These are phyloP conservation scores for Montipora sp. DNA, from an alignment of 64 coral and sea anemone species.

Conservation along the genomic window DNA sequence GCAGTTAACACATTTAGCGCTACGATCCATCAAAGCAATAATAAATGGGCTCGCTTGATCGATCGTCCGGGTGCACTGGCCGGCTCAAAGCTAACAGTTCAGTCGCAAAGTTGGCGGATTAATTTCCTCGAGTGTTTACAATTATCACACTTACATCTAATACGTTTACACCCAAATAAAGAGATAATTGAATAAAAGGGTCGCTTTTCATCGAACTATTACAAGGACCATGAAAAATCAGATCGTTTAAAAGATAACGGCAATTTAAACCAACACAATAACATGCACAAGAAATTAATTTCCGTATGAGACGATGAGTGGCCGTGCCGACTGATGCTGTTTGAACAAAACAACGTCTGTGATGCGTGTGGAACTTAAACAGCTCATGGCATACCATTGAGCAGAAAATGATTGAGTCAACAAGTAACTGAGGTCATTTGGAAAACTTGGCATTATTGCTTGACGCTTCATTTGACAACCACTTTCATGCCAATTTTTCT, in stretches of 20 bases:
- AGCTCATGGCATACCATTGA: background rate
- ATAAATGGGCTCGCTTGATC: background rate
- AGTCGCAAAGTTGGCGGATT: constrained; percentile 7
- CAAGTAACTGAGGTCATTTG: background rate
- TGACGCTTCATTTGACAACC: background rate
- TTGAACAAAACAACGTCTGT: background rate
- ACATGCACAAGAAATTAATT: constrained; percentile 30
- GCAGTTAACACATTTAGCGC: background rate
- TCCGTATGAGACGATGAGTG: constrained; percentile 22
- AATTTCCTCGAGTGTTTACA: constrained; percentile 2
- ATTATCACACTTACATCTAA: constrained; percentile 32
- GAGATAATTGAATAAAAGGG: constrained; percentile 56
- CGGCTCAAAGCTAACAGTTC: background rate
- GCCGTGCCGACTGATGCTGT: background rate
- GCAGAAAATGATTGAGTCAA: background rate
- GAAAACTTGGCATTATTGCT: too few relatives aligned
- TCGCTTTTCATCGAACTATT: constrained; percentile 23
- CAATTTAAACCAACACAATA: constrained; percentile 25
- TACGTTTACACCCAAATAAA: constrained; percentile 43
- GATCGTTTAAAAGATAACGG: constrained; percentile 44
- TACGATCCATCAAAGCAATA: background rate
- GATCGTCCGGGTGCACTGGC: background rate
- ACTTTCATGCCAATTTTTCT: too few relatives aligned
- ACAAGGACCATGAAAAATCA: background rate
- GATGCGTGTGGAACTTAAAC: background rate